Evolutionary conservation across 1,140 invertebrate genomes (phyloP).

Genomic region (Neocloeon triangulifer): DNA sequence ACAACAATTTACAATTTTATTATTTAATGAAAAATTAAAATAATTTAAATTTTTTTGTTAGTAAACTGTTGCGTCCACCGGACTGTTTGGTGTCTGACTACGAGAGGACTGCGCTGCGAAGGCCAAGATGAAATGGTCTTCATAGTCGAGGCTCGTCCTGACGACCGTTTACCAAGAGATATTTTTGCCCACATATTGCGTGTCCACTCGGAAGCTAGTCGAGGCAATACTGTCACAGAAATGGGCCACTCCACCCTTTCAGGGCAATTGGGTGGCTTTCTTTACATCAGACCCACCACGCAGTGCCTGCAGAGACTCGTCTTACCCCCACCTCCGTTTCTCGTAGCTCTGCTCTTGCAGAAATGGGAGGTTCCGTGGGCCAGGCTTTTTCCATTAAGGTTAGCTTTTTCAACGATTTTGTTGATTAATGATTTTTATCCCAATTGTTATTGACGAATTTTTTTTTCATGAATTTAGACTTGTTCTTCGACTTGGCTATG

Average conservation of each 20-base stretch:
- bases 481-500: constrained; percentile 57
- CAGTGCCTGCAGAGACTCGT: constrained; percentile 61
- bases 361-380: constrained; percentile 37
- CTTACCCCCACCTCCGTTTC: constrained; percentile 49
- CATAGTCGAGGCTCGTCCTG: constrained; percentile 45
- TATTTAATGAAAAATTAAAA: too few relatives aligned
- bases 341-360: constrained; percentile 62
- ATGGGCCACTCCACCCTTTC: constrained; percentile 39
- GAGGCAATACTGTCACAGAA: constrained; percentile 48
- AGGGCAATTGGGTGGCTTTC: constrained; percentile 48
- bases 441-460: neutral
- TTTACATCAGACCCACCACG: constrained; percentile 60
- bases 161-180: constrained; percentile 51
- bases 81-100: constrained; percentile 59
- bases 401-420: neutral
- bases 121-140: constrained; percentile 73
- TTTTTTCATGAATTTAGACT: too few relatives aligned
- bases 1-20: constrained; percentile 2
- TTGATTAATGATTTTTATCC: neutral
- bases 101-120: constrained; percentile 53
- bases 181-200: constrained; percentile 55
- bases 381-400: constrained; percentile 12
- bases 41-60: too few relatives aligned
- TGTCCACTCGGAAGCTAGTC: constrained; percentile 49
- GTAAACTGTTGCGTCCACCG: constrained; percentile 67